These are phyloP conservation scores for Megathymus violae DNA, from an alignment of 1,140 invertebrate genomes.

Conservation along the genomic window DNA sequence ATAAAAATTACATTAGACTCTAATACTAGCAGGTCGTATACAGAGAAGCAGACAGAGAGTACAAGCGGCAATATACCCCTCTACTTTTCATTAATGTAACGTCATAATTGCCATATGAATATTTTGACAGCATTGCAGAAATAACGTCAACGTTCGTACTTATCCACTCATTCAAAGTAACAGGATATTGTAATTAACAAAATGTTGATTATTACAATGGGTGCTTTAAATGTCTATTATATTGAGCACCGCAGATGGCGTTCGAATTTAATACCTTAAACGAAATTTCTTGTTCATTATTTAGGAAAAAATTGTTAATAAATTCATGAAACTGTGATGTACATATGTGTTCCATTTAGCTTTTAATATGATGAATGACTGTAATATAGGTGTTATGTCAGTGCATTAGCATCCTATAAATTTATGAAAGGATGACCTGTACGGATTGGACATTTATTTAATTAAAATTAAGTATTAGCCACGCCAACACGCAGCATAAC, in stretches of 20 bases:
- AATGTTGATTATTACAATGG: not conserved
- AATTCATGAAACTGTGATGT: conserved; percentile 22
- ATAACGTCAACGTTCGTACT: not conserved
- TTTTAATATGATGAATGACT: conserved; percentile 44
- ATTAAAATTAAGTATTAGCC: not conserved
- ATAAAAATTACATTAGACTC: no score
- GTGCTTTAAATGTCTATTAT: conserved; percentile 2
- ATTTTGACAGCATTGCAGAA: not conserved
- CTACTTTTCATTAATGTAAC: not conserved
- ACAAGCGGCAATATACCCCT: conserved; percentile 18
- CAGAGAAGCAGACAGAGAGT: no score
- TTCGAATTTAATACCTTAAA: conserved; percentile 10
- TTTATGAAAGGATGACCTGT: not conserved
- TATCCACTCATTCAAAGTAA: not conserved
- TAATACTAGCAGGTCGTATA: no score
- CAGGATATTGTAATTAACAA: not conserved
- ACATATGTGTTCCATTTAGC: conserved; percentile 23
- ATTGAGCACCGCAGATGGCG: not conserved
- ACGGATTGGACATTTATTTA: not conserved
- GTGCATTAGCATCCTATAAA: not conserved
- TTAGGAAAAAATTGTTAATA: conserved; percentile 34
- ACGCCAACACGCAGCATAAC: no score
- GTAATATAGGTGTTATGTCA: conserved; percentile 24
- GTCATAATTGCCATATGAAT: not conserved
- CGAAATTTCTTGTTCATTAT: conserved; percentile 24